Evolutionary conservation across 2,113 vertebrate genomes (phyloP).

Genomic region (Hemiscyllium ocellatum): DNA sequence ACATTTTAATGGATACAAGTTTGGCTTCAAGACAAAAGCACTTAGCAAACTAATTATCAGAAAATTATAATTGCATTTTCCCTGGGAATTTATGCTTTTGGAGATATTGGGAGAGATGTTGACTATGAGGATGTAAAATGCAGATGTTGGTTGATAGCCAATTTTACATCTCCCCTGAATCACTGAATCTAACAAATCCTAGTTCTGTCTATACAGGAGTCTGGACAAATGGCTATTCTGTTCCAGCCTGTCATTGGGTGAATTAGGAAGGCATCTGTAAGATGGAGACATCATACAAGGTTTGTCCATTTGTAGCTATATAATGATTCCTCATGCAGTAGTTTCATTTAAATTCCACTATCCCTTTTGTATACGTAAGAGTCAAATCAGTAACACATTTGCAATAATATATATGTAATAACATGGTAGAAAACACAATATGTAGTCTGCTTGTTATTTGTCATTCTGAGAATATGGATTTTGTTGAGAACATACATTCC

Average conservation of each 20-base stretch:
- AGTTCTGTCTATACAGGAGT: not conserved
- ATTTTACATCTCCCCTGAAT: not conserved
- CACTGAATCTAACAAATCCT: not conserved
- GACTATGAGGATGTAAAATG: not conserved
- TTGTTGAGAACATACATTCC: too few relatives aligned
- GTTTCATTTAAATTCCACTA: not conserved
- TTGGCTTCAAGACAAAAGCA: not conserved
- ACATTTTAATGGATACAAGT: not conserved
- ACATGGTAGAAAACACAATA: too few relatives aligned
- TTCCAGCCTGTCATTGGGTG: not conserved
- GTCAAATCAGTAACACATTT: too few relatives aligned
- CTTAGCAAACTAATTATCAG: too few relatives aligned
- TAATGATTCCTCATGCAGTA: not conserved
- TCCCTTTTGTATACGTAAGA: too few relatives aligned
- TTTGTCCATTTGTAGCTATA: not conserved
- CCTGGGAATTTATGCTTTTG: not conserved
- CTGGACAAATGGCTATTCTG: not conserved
- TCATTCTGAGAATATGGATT: too few relatives aligned
- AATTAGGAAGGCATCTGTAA: not conserved
- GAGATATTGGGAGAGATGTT: not conserved
- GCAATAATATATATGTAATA: too few relatives aligned
- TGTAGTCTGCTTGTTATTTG: too few relatives aligned
- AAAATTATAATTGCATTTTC: not conserved
- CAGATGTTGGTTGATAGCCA: too few relatives aligned
- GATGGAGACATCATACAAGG: not conserved